Percentiles rank a stretch among this genome's conserved stretches.
phyloP scores from a whole-genome alignment of 2,113 vertebrate species.

The Pachypanchax playfairii region DNA sequence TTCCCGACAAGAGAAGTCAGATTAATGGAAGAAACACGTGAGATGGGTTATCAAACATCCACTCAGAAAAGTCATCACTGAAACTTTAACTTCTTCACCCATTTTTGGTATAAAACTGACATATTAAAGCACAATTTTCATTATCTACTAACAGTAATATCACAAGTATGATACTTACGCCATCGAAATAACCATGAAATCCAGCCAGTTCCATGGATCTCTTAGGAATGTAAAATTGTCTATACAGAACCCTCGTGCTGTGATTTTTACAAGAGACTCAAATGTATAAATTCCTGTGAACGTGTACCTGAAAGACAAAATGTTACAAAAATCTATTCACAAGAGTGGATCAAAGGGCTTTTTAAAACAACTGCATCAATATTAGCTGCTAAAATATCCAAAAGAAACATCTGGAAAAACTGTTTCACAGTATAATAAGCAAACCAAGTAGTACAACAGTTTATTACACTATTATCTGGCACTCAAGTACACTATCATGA shows the following conservation, averaged over 20 bases:
- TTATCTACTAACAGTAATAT: neutral
- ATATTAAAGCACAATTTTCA: slow-evolving; percentile 3
- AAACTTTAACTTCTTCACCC: slow-evolving; percentile 15
- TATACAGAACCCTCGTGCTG: slow-evolving; percentile 97
- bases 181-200: slow-evolving; percentile 99
- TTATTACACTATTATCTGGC: no score
- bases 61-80: slow-evolving; percentile 24
- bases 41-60: slow-evolving; percentile 55
- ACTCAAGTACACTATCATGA: neutral
- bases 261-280: slow-evolving; percentile 97
- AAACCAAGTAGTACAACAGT: neutral
- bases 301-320: slow-evolving; percentile 86
- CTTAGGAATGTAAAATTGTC: slow-evolving; percentile 95
- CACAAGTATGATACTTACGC: slow-evolving; percentile 86
- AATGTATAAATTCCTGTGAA: slow-evolving; percentile 99
- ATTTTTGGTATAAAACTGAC: neutral
- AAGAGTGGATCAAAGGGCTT: slow-evolving; percentile 12
- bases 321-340: slow-evolving; percentile 50
- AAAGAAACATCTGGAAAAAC: no score
- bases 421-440: neutral
- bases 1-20: slow-evolving; percentile 40
- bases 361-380: neutral
- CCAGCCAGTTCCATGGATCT: slow-evolving; percentile 99
- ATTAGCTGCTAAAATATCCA: slow-evolving; percentile 16
- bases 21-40: slow-evolving; percentile 41